A percentile compares a stretch with the other conserved stretches of the same genome.
Evolutionary conservation across 64 coral and sea anemone genomes (phyloP).

Genomic region (Montipora foliosa): DNA sequence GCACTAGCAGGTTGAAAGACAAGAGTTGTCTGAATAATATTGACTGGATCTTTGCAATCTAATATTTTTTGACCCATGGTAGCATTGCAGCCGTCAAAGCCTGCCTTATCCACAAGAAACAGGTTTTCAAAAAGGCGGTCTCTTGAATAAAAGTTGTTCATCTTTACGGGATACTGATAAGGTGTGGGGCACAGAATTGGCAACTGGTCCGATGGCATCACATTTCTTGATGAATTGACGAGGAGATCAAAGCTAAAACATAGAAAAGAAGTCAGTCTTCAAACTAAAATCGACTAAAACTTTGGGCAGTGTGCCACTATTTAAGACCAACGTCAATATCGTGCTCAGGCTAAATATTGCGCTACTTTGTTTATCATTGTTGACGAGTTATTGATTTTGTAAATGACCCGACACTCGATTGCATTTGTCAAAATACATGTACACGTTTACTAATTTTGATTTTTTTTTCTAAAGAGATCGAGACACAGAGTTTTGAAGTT

Average conservation of each 20-base stretch:
- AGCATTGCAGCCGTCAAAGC: slow-evolving; percentile 58
- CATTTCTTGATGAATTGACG: slow-evolving; percentile 29
- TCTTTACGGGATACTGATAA: slow-evolving; percentile 13
- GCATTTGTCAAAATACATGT: too few species aligned
- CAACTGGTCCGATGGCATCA: slow-evolving; percentile 30
- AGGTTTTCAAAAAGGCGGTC: slow-evolving; percentile 53
- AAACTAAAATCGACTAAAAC: background rate
- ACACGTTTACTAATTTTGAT: too few species aligned
- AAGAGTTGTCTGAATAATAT: background rate
- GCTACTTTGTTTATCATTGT: too few species aligned
- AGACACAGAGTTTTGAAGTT: too few species aligned
- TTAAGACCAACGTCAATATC: too few species aligned
- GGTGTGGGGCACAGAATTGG: slow-evolving; percentile 18
- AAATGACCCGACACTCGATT: too few species aligned
- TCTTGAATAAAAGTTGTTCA: background rate
- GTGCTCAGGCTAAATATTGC: too few species aligned
- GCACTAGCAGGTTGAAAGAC: slow-evolving; percentile 24
- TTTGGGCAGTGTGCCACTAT: slow-evolving; percentile 12
- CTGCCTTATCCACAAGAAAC: slow-evolving; percentile 66
- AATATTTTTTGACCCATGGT: slow-evolving; percentile 33
- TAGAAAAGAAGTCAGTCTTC: background rate
- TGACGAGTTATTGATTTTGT: too few species aligned
- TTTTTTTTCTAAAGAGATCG: too few species aligned
- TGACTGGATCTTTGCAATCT: slow-evolving; percentile 21
- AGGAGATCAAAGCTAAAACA: slow-evolving; percentile 50